Base-by-base conservation (phyloP, 2,888 invertebrate species). In the Folsomia candida region DNA sequence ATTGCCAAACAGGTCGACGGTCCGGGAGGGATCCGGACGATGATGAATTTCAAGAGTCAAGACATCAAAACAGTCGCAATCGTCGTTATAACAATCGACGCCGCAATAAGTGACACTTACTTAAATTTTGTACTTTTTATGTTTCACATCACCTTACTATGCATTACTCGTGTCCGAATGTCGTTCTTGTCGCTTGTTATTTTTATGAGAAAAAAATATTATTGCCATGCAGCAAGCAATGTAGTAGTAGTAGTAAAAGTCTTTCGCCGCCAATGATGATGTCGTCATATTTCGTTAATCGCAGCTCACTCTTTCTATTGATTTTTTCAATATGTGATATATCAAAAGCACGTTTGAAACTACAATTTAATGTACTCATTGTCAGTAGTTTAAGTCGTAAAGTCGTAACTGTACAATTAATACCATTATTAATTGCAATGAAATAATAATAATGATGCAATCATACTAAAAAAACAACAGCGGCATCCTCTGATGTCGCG, bases 81-180 rank as follows among this genome's bases (percentile, higher is more conserved):
- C 51, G 54, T n/a, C 24, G 57, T 6, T 20, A 27, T 25, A 47
- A 65, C 24, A 65, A 65, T 65, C 65, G 65, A 9, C 65, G 65
- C 6, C 65, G 65, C 2, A 25, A 65, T 27, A 65, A 65, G 54
- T 65, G 65, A 65, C 65, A 2, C 51, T 64, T 37, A 24, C 63
- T 64, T 37, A 22, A 2, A n/a, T 27, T 29, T 61, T n/a, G 26
- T 28, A 27, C 4, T 24, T 59, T 6, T 14, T 54, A 6, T 20
- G 24, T 59, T 14, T 24, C 24, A 54, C n/a, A 3, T 18, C 24
- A 3, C n/a, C 24, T 54, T 59, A 59, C 26, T 59, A 37, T n/a
- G n/a, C n/a, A n/a, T 37, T 37, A 37, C 14, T 9, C 14, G 37
- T 14, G 14, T 37, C 14, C 37, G 37, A 37, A 37, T 37, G 37